phyloP scores from a whole-genome alignment of 2,888 invertebrate species.

The Sphinx pinastri region DNA sequence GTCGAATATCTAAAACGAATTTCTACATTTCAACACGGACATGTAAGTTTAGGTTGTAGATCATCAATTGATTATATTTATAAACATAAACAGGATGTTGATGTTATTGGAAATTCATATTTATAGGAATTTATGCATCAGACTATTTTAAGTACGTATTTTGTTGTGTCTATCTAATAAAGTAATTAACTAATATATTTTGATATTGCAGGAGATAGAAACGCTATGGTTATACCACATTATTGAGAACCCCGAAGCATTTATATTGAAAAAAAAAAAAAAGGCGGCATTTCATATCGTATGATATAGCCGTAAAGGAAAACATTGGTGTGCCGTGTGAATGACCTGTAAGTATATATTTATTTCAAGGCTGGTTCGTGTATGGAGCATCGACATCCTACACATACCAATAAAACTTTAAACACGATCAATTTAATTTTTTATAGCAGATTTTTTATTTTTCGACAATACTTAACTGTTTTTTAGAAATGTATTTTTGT shows the following conservation, averaged over 20 bases:
- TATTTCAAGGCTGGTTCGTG: not conserved
- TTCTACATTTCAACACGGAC: not conserved
- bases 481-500: too few relatives aligned
- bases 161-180: not conserved
- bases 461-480: too few relatives aligned
- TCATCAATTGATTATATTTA: not conserved
- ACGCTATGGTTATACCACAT: not conserved
- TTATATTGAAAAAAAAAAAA: not conserved
- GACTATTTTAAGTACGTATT: constrained; percentile 9
- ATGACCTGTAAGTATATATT: constrained; percentile 16
- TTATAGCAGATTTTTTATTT: not conserved
- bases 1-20: constrained; percentile 90
- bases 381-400: not conserved
- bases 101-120: not conserved
- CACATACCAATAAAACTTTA: not conserved
- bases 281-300: not conserved
- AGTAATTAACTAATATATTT: not conserved
- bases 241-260: not conserved
- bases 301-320: constrained; percentile 4
- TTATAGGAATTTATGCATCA: not conserved
- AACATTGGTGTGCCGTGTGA: not conserved
- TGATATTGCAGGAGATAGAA: not conserved
- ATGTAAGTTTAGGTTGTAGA: not conserved
- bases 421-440: not conserved
- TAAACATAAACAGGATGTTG: not conserved